Base-by-base conservation (phyloP, 2,888 invertebrate species). In the Leptogaster cylindrica region DNA sequence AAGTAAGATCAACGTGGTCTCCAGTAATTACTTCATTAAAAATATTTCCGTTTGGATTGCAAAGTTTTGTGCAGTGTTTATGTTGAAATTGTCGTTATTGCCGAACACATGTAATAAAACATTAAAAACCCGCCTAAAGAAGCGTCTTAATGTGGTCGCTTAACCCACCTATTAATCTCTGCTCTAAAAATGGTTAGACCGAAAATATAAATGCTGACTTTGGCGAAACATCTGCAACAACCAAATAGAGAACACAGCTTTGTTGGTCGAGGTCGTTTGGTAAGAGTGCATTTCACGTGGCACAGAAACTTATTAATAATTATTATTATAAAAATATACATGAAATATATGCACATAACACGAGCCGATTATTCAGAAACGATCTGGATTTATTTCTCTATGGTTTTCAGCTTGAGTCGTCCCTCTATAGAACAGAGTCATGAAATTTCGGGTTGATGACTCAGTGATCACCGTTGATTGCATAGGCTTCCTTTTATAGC, bases 181-280 rank as follows among this genome's bases (percentile, higher is more conserved):
- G 16, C 16, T n/a, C 52, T 52, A 31, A 14, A 52, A 52, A 31
- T 52, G 52, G 52, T 4, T 33, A n/a, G 33, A 27, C 16, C 20
- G 20, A 20, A 33, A 52, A 33, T 52, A 52, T 31, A 52, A 52
- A 52, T 18, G 20, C 28, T 31, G 31, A 14, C 1, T 52, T 52
- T 52, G 52, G 28, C 10, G 10, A 28, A 33, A 10, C 52, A 52
- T 18, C 28, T 28, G 52, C 31, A 31, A 18, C 8, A 2, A 6
- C 52, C 52, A 6, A 31, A 52, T 52, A 52, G 31, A 33, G 52
- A 16, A 7, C 18, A 52, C 31, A 33, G 33, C 20, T 52, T 52
- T 52, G 33, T 52, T 52, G 52, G 52, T 52, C 52, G 52, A 52
- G 52, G 52, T 31, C 52, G 16, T 10, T 52, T 31, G 18, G 52